phyloP scores from a whole-genome alignment of 2,888 invertebrate species.

The Sepioteuthis lessoniana region DNA sequence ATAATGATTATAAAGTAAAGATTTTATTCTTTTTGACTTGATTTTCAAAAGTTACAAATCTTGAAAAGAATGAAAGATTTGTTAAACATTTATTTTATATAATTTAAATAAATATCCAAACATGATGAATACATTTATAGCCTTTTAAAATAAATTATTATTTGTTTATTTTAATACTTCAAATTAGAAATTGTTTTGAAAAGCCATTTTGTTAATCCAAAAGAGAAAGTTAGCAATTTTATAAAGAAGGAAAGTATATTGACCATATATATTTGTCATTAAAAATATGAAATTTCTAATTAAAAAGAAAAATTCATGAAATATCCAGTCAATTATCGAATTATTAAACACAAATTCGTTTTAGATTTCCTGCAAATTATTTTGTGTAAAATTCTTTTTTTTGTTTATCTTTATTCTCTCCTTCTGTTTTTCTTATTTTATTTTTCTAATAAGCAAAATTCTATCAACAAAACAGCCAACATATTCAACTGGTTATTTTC shows the following conservation, averaged over 20 bases:
- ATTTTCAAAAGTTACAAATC: too few relatives aligned
- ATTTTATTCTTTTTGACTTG: too few relatives aligned
- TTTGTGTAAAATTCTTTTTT: not conserved
- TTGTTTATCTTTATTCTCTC: not conserved
- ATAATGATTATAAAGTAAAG: too few relatives aligned
- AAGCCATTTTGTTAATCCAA: too few relatives aligned
- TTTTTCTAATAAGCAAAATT: not conserved
- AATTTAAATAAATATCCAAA: too few relatives aligned
- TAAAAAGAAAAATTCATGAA: not conserved
- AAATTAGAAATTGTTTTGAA: not conserved
- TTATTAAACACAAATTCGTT: too few relatives aligned
- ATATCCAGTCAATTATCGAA: too few relatives aligned
- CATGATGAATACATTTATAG: too few relatives aligned
- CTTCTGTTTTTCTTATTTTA: not conserved
- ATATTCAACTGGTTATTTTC: not conserved
- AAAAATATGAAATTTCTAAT: not conserved
- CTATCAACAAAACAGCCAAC: not conserved
- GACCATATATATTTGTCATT: not conserved
- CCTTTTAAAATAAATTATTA: not conserved
- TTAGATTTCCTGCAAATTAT: not conserved
- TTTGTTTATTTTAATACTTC: not conserved
- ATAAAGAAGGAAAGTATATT: not conserved
- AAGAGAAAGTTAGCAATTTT: not conserved
- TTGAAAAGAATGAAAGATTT: too few relatives aligned
- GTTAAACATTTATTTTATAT: too few relatives aligned